Evolutionary conservation across 2,113 vertebrate species (phyloP), one percentile per base, ranked within the genome.

Genomic region (Thunnus thynnus): DNA sequence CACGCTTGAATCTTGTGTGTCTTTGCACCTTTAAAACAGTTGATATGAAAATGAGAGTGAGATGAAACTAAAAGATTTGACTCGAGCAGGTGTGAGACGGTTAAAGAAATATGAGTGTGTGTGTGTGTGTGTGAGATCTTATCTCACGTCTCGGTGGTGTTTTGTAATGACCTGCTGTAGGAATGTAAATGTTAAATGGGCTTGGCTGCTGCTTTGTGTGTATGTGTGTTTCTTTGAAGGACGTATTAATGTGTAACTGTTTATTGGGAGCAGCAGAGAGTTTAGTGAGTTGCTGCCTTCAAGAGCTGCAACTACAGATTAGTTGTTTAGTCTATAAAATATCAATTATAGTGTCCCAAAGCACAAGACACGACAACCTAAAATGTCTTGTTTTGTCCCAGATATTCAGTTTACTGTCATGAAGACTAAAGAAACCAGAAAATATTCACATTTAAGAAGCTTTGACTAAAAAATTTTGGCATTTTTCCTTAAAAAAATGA

Each of bases 101-200:
- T 69, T 51, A 56, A 76, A 54, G 17, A 30, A 30, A 30, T 4
- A 1, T 22, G 22, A 22, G 30, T 32, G 30, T 32, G 30, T 32
- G 30, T 5, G 30, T 17, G 3, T 51, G 48, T 16, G 68, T 52
- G 1, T 11, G 10, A 51, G 0, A 67, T 7, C 58, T 51, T 58
- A 57, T 76, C 58, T 69, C 11, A 17, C 0, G 1, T 61, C 13
- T 61, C 0, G 1, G 14, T 56, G 32, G 57, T 8, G 62, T 66
- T 30, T 46, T 62, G 69, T 57, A 62, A 41, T 4, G 48, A 77
- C 54, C 80, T 66, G 61, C 66, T 47, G 73, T 46, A 72, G 81
- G 73, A 77, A 46, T 65, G 72, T 0, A 8, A 60, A n/a, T 0
- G n/a, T 68, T 17, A 0, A 5, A 47, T 5, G 51, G 46, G 18